phyloP scores from a whole-genome alignment of 2,797 vertebrate species.

The Mus minutoides region DNA sequence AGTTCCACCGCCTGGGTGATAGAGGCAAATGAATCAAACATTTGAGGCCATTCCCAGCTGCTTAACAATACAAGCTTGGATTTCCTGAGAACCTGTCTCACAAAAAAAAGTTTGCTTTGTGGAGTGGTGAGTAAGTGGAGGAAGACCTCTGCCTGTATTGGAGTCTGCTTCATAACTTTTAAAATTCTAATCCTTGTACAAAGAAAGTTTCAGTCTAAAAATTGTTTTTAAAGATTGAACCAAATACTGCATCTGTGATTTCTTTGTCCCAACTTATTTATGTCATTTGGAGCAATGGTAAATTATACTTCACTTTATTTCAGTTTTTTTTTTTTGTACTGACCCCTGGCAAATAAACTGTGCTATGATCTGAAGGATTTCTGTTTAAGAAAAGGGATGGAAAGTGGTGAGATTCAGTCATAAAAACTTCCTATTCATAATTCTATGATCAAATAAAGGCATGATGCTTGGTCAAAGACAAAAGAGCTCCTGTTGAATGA shows the following conservation, averaged over 20 bases:
- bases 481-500: background rate
- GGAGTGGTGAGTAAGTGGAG: background rate
- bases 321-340: background rate
- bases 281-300: slow-evolving; percentile 49
- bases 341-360: slow-evolving; percentile 17
- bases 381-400: slow-evolving; percentile 33
- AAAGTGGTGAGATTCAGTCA: slow-evolving; percentile 1
- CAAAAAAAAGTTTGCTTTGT: background rate
- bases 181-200: background rate
- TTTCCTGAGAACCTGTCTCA: background rate
- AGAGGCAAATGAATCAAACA: background rate
- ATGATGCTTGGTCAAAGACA: background rate
- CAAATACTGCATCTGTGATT: slow-evolving; percentile 18
- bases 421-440: background rate
- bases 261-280: slow-evolving; percentile 1
- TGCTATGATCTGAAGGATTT: background rate
- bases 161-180: background rate
- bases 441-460: slow-evolving; percentile 9
- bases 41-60: background rate
- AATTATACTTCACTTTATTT: slow-evolving; percentile 48
- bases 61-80: background rate
- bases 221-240: background rate
- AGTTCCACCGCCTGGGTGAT: background rate
- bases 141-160: background rate
- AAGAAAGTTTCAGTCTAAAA: background rate